phyloP scores from a whole-genome alignment of 2,113 vertebrate genomes.

The Budorcas taxicolor region DNA sequence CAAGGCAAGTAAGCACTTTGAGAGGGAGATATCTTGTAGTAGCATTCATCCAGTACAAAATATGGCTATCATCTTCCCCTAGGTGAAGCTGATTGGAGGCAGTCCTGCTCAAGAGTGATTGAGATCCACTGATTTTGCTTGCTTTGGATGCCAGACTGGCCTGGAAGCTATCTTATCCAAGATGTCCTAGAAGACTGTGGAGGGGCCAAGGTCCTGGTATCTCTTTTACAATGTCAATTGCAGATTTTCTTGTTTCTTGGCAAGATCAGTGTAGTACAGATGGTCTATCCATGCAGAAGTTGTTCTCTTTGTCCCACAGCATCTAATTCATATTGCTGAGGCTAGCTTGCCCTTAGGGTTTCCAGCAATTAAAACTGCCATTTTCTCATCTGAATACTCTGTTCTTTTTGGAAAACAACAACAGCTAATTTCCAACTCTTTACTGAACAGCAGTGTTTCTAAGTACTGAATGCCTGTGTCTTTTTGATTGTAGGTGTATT shows the following conservation, averaged over 20 bases:
- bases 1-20: background rate
- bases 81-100: background rate
- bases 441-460: background rate
- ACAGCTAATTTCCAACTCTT: slow-evolving; percentile 30
- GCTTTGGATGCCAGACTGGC: background rate
- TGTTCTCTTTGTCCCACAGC: slow-evolving; percentile 30
- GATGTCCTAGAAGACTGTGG: background rate
- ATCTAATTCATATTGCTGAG: slow-evolving; percentile 24
- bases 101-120: background rate
- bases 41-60: background rate
- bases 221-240: background rate
- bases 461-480: background rate
- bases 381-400: background rate
- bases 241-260: slow-evolving; percentile 41
- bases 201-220: background rate
- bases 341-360: slow-evolving; percentile 16
- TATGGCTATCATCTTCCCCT: background rate
- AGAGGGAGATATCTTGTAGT: background rate
- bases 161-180: background rate
- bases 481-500: background rate
- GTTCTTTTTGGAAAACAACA: background rate
- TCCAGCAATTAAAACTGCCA: slow-evolving; percentile 31
- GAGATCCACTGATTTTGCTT: background rate
- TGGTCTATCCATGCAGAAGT: slow-evolving; percentile 22
- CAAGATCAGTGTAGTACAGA: slow-evolving; percentile 23